These are phyloP conservation scores for Xerus inauris DNA, from an alignment of 2,113 vertebrate genomes.

Conservation along the genomic window DNA sequence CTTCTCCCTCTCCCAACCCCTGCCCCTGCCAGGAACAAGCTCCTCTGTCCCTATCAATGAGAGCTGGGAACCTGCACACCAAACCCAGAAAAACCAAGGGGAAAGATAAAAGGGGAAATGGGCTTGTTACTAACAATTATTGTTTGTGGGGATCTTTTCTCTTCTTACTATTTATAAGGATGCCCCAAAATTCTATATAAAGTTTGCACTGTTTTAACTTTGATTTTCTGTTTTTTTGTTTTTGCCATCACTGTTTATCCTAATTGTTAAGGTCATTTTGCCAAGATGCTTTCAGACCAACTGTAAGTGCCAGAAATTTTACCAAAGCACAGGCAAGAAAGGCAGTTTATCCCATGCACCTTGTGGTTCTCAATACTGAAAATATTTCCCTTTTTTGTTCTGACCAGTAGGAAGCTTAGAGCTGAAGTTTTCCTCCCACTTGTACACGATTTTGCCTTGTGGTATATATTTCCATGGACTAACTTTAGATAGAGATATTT, in stretches of 20 bases:
- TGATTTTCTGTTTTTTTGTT: not conserved
- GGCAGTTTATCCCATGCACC: not conserved
- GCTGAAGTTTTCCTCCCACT: not conserved
- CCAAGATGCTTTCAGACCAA: not conserved
- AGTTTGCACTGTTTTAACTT: not conserved
- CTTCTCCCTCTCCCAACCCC: not conserved
- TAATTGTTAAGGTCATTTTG: not conserved
- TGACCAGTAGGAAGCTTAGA: conserved; percentile 3
- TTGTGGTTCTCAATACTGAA: not conserved
- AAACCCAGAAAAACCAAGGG: too few relatives aligned
- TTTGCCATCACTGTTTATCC: not conserved
- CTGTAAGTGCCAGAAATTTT: not conserved
- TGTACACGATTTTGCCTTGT: not conserved
- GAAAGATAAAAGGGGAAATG: accelerated
- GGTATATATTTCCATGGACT: not conserved
- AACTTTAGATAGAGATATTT: not conserved
- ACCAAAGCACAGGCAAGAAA: not conserved
- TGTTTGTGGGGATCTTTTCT: not conserved
- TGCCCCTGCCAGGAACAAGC: not conserved
- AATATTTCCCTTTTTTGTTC: not conserved
- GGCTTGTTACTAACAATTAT: accelerated
- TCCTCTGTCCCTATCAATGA: not conserved
- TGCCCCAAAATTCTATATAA: not conserved
- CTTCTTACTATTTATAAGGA: not conserved
- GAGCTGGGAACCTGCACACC: not conserved